phyloP scores from a whole-genome alignment of 1,140 invertebrate species.

The Tetragnatha versicolor region DNA sequence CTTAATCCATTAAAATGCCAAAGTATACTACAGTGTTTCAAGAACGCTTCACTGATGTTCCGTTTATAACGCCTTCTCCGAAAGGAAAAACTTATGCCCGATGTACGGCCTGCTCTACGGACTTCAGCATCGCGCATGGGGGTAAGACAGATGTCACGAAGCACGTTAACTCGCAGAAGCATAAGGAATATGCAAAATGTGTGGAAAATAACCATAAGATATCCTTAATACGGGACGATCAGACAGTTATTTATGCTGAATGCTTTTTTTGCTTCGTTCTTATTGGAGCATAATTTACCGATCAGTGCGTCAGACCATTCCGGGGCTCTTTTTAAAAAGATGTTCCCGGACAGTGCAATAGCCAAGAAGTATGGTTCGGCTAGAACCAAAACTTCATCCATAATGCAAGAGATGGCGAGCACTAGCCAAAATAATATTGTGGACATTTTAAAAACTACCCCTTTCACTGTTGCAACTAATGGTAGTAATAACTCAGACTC shows the following conservation, averaged over 20 bases:
- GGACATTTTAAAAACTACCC: not conserved
- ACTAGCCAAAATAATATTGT: not conserved
- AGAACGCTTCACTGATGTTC: no score
- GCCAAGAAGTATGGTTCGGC: conserved; percentile 2
- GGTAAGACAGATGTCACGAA: no score
- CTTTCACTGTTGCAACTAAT: conserved; percentile 2
- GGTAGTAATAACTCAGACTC: not conserved
- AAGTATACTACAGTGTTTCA: no score
- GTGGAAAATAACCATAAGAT: no score
- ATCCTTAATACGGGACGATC: no score
- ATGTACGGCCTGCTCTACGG: no score
- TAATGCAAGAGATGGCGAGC: not conserved
- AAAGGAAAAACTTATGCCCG: no score
- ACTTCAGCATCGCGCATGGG: no score
- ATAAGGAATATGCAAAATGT: no score
- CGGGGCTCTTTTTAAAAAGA: not conserved
- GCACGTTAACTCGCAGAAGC: no score
- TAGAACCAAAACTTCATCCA: not conserved
- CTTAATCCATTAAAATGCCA: no score
- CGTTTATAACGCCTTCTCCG: no score
- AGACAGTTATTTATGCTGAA: not conserved
- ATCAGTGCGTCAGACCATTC: not conserved
- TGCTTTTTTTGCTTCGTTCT: not conserved
- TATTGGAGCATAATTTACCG: not conserved
- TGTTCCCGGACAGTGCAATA: conserved; percentile 7